Base-by-base conservation (phyloP, 2,113 vertebrate species). In the Alligator sinensis region DNA sequence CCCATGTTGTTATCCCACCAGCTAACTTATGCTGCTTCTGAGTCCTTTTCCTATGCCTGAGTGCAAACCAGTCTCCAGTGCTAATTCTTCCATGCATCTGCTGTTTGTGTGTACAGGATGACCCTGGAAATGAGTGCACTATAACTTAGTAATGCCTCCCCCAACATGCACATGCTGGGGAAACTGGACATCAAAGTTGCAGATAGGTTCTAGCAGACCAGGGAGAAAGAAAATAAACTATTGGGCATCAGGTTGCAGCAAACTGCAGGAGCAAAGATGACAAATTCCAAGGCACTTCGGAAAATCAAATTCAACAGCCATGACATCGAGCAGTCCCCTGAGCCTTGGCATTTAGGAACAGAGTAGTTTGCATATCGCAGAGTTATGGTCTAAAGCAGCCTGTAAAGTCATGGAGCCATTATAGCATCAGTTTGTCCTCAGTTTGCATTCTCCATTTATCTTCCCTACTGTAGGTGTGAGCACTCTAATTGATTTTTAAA, bases 361-460 rank as follows among this genome's bases (percentile, higher is more conserved):
- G 94, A 82, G 88, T 91, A 89, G 91, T 94, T 96, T 84, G 81
- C 91, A 90, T 86, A 76, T 97, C 84, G 89, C 82, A 77, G 82
- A 90, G 81, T 0, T 96, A 64, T 75, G 60, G 0, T 77, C 92
- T 87, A 77, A 96, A 58, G 59, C 95, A 90, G 86, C 63, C 60
- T 90, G 77, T 83, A 77, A 93, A 89, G 84, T 1, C 19, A 80
- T 82, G 64, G 74, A 38, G 88, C 63, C 55, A 0, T 2, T 82
- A 82, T 84, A 81, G 66, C 85, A 88, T 94, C 95, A 94, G 91
- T 90, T 85, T 91, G 89, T 90, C 95, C 77, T 94, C 0, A 0
- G 54, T 77, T 68, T 25, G 2, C 87, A 84, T 92, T 96, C 86
- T 91, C 21, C 6, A 11, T 82, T 92, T 28, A 28, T 94, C 81